Conservation (phyloP, 2,113 vertebrate genomes). For the Alouatta palliata region DNA sequence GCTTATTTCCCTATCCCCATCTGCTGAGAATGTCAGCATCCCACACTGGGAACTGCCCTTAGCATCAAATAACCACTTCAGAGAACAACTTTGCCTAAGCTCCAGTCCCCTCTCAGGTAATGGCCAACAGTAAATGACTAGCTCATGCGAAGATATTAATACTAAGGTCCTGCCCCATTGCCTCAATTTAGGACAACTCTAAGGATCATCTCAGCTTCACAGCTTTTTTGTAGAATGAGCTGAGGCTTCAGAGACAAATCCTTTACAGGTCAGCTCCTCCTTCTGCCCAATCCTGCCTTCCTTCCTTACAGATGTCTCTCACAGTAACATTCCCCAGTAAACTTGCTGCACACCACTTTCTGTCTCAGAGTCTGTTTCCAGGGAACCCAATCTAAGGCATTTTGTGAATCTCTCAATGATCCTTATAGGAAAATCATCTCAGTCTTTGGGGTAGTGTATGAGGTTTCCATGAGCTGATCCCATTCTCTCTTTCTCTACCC, state of each 20-base stretch:
- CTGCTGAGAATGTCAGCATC: background rate
- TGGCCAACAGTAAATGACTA: background rate
- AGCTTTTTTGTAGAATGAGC: background rate
- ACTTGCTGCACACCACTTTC: background rate
- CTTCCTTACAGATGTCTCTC: background rate
- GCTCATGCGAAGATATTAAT: background rate
- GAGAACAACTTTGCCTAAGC: background rate
- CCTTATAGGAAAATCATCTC: background rate
- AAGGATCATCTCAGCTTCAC: background rate
- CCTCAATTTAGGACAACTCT: background rate
- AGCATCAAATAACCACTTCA: background rate
- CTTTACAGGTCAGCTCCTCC: background rate
- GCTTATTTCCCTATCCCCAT: no score
- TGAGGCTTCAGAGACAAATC: background rate
- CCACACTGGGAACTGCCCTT: background rate
- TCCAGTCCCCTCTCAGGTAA: background rate
- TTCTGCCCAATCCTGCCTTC: background rate
- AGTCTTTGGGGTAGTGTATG: background rate
- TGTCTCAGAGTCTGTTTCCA: background rate
- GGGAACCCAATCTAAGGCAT: background rate
- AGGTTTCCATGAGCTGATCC: background rate
- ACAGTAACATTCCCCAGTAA: background rate
- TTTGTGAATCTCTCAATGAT: background rate
- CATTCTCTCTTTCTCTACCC: background rate
- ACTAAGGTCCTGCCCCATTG: background rate